Evolutionary conservation across 1,140 invertebrate species (phyloP).

Genomic region (Venustaconcha ellipsiformis): DNA sequence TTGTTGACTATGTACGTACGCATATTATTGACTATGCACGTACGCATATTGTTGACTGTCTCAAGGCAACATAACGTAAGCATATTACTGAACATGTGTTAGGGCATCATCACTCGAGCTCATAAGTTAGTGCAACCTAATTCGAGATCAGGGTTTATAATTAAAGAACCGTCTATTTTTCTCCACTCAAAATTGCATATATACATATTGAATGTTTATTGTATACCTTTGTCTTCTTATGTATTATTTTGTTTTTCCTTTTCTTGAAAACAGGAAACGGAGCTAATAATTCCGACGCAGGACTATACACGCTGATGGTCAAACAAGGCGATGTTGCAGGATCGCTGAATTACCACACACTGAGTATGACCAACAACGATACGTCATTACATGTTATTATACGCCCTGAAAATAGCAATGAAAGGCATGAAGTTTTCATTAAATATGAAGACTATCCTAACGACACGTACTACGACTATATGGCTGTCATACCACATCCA

Average conservation of each 20-base stretch:
- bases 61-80: too few relatives aligned
- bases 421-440: conserved; percentile 52
- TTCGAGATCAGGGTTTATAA: too few relatives aligned
- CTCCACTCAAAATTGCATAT: too few relatives aligned
- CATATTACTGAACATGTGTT: too few relatives aligned
- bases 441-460: conserved; percentile 60
- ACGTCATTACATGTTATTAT: conserved; percentile 55
- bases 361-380: conserved; percentile 60
- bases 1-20: too few relatives aligned
- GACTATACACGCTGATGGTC: conserved; percentile 21
- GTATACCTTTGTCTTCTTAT: neutral
- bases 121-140: too few relatives aligned
- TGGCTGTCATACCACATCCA: conserved; percentile 45
- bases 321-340: conserved; percentile 24
- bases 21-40: too few relatives aligned
- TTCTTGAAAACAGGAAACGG: conserved; percentile 2
- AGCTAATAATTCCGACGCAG: conserved; percentile 1
- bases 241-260: neutral
- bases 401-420: conserved; percentile 37
- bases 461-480: conserved; percentile 57
- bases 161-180: too few relatives aligned
- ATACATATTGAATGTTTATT: too few relatives aligned
- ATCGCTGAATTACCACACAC: conserved; percentile 54
- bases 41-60: too few relatives aligned
- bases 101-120: too few relatives aligned